These are phyloP conservation scores for Megaustenia siamemsis DNA, from an alignment of 2,888 invertebrate genomes.

Conservation along the genomic window DNA sequence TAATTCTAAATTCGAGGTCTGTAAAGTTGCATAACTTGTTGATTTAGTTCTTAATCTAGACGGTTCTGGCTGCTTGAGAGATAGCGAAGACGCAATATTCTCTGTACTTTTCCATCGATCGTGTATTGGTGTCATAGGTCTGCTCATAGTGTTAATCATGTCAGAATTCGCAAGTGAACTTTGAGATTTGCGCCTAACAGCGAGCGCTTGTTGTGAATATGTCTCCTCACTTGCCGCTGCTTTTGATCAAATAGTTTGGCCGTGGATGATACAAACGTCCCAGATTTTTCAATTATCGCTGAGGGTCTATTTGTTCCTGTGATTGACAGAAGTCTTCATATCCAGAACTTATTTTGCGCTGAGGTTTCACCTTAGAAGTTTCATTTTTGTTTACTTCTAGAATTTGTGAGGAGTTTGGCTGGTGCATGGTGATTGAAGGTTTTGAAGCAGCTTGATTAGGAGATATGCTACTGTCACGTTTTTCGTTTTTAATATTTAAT, in stretches of 20 bases:
- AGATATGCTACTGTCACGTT: no score
- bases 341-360: conserved; percentile 25
- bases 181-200: conserved; percentile 15
- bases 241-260: conserved; percentile 52
- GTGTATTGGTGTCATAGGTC: conserved; percentile 38
- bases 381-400: conserved; percentile 35
- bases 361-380: not conserved
- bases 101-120: conserved; percentile 51
- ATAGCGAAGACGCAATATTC: not conserved
- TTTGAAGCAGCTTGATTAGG: not conserved
- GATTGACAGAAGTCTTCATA: conserved; percentile 37
- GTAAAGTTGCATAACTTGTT: not conserved
- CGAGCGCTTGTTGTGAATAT: not conserved
- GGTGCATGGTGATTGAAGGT: not conserved
- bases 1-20: not conserved
- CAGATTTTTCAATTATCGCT: conserved; percentile 38
- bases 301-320: conserved; percentile 23
- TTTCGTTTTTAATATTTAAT: no score
- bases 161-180: not conserved
- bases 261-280: conserved; percentile 47
- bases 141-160: conserved; percentile 10
- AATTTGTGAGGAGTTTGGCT: not conserved
- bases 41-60: not conserved
- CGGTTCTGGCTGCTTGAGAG: conserved; percentile 14
- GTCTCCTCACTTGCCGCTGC: not conserved